phyloP scores from a whole-genome alignment of 2,113 vertebrate species.

The Nibea coibor region DNA sequence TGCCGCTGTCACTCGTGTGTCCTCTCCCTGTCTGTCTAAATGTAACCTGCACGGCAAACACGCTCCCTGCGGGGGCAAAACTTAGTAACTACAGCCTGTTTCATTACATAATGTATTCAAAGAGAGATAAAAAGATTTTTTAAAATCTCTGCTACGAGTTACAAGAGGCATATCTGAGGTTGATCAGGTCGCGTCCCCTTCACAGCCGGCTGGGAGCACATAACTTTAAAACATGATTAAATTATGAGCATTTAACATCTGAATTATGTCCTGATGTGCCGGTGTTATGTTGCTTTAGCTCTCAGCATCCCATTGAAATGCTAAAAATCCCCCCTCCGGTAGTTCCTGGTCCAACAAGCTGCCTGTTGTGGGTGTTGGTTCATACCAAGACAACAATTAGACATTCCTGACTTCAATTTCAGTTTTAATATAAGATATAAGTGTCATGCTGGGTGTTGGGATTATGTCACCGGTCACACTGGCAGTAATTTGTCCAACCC shows the following conservation, averaged over 20 bases:
- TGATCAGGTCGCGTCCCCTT: neutral
- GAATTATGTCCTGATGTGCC: too few relatives aligned
- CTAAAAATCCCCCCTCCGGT: neutral
- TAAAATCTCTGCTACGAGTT: neutral
- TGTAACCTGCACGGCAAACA: neutral
- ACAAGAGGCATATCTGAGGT: neutral
- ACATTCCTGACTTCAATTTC: neutral
- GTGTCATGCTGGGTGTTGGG: neutral
- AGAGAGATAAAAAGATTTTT: neutral
- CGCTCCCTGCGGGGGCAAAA: neutral
- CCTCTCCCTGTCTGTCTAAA: neutral
- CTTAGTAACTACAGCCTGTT: neutral
- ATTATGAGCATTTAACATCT: neutral
- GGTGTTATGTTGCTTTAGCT: neutral
- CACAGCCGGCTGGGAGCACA: too few relatives aligned
- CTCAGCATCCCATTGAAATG: conserved; percentile 10
- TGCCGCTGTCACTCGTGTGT: conserved; percentile 8
- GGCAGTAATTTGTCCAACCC: neutral
- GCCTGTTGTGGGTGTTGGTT: conserved; percentile 18
- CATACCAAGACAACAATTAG: neutral
- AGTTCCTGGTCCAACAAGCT: conserved; percentile 2
- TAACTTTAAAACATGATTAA: neutral
- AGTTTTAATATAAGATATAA: neutral
- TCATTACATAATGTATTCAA: neutral
- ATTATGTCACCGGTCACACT: conserved; percentile 5